These are phyloP conservation scores for Phalacrocorax aristotelis DNA, from an alignment of 2,113 vertebrate genomes.

Conservation along the genomic window DNA sequence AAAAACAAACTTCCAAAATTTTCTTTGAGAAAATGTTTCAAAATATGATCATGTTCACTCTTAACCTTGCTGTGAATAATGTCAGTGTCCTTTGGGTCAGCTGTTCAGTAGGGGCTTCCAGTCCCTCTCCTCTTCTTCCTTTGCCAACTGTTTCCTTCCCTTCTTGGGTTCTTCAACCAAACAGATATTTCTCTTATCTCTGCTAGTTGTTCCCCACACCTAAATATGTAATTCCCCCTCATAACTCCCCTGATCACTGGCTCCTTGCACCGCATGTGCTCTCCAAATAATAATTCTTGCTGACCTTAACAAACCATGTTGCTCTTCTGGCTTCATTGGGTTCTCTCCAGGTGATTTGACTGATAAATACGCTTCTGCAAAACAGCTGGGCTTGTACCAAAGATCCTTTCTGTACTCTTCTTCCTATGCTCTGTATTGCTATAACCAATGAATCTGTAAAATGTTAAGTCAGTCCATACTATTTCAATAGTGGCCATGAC, in stretches of 20 bases:
- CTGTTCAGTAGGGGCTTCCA: not conserved
- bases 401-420: not conserved
- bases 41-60: not conserved
- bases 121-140: not conserved
- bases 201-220: not conserved
- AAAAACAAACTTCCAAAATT: not conserved
- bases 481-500: not conserved
- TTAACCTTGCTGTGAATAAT: not conserved
- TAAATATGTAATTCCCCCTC: not conserved
- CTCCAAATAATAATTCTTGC: not conserved
- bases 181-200: constrained; percentile 7
- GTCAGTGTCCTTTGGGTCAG: not conserved
- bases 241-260: not conserved
- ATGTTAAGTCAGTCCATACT: not conserved
- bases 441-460: not conserved
- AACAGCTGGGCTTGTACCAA: not conserved
- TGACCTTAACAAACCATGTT: not conserved
- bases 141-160: not conserved
- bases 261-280: not conserved
- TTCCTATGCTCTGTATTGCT: not conserved
- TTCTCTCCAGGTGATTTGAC: not conserved
- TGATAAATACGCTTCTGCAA: not conserved
- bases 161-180: not conserved
- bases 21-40: not conserved
- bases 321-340: not conserved